Evolutionary conservation across 2,113 vertebrate genomes (phyloP), one percentile per base, ranked within the genome.

Genomic region (Rissa tridactyla): DNA sequence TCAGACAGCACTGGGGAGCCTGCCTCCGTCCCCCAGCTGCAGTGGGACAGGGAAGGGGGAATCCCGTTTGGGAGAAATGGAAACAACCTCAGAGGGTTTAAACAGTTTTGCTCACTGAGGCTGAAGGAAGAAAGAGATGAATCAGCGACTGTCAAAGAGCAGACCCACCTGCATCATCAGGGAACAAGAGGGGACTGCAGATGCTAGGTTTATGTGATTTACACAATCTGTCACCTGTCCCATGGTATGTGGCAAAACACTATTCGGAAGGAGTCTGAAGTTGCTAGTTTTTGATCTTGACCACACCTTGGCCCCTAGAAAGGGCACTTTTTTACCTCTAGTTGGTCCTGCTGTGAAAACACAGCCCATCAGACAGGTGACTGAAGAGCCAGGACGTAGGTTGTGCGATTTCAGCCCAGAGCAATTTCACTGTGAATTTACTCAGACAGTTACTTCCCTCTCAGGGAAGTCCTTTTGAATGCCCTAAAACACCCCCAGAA

Each of bases 201-300:
- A 46, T 13, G 27, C 13, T 20, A 34, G 18, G 30, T 54, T 65
- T 54, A 1, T 21, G 44, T 11, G 52, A 46, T 46, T 62, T 51
- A n/a, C 26, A 15, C 44, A 20, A 2, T 8, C 15, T 71, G 47
- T 15, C 40, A 29, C 1, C 0, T 5, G 21, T 60, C n/a, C 38
- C 21, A 12, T 2, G 11, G 22, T 65, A 27, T 0, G 0, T 58
- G 71, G 30, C 55, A 75, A 85, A 90, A 70, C 26, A 5, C 22
- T 25, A 0, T 68, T 62, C 6, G 22, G 47, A 42, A 76, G 25
- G 12, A 27, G 36, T 27, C 23, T 86, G 36, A 66, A 82, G 27
- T 27, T 71, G n/a, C n/a, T 57, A 23, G 27, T 32, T 65, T 92
- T 72, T 82, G 14, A 42, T 62, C 42, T 60, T 78, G 82, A 36